Conservation (phyloP, 1,140 invertebrate genomes). For the Drosophila sucinea region DNA sequence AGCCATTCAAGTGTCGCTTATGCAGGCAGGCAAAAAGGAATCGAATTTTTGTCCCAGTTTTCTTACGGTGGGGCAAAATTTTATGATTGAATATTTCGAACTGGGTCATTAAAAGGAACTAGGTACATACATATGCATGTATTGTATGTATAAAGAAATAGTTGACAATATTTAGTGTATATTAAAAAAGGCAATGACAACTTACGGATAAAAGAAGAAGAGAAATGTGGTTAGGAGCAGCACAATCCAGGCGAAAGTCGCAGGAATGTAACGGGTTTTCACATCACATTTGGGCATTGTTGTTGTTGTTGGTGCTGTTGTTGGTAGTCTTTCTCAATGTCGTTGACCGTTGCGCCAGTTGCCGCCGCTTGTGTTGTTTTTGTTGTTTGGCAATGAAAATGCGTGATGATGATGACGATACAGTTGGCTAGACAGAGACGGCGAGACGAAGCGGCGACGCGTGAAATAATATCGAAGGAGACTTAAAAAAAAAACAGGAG, state of each 20-base stretch:
- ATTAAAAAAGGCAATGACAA: conserved; percentile 67
- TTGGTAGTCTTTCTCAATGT: conserved; percentile 15
- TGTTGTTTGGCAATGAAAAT: conserved; percentile 64
- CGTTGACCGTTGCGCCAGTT: conserved; percentile 84
- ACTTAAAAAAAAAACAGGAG: conserved; percentile 9
- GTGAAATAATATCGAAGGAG: conserved; percentile 59
- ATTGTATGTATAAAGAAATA: too few species aligned
- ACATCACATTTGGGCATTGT: conserved; percentile 94
- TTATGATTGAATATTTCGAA: too few species aligned
- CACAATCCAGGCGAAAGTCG: conserved; percentile 97
- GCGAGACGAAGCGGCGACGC: conserved; percentile 66
- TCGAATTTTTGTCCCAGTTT: too few species aligned
- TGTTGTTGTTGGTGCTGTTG: conserved; percentile 26
- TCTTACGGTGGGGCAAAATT: too few species aligned
- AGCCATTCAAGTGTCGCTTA: too few species aligned
- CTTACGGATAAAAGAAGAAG: conserved; percentile 99
- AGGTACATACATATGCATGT: too few species aligned
- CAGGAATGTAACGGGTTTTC: conserved; percentile 96
- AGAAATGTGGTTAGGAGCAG: conserved; percentile 94
- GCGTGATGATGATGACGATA: conserved; percentile 49
- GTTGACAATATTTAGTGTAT: too few species aligned
- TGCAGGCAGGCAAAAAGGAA: too few species aligned
- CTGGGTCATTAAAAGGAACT: too few species aligned
- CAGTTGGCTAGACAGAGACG: conserved; percentile 54
- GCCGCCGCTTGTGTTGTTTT: conserved; percentile 44